Conservation (phyloP, 2,888 invertebrate genomes). For the Arge pagana region DNA sequence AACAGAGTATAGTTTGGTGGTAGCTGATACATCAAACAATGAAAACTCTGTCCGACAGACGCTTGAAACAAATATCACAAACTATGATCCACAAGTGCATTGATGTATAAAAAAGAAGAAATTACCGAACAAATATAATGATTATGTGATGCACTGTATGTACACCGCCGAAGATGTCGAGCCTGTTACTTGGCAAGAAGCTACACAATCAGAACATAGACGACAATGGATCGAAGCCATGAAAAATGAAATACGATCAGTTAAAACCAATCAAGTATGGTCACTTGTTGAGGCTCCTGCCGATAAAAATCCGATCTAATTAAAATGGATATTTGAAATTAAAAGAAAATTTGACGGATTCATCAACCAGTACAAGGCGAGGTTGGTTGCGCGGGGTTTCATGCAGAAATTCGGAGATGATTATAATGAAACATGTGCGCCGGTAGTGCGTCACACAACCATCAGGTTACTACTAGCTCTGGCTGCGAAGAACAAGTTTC, state of each 20-base stretch:
- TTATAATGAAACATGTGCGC: constrained; percentile 1
- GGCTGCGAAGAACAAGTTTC: neutral
- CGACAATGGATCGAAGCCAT: neutral
- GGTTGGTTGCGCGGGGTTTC: constrained; percentile 4
- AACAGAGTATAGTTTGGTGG: too few species aligned
- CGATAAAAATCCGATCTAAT: neutral
- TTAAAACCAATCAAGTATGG: neutral
- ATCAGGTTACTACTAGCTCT: constrained; percentile 2
- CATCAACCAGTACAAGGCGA: neutral
- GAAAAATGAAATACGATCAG: neutral
- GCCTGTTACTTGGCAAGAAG: too few species aligned
- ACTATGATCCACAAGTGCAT: too few species aligned
- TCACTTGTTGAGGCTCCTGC: neutral
- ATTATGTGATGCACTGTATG: too few species aligned
- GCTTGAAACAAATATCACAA: too few species aligned
- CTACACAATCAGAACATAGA: neutral
- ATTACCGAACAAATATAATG: too few species aligned
- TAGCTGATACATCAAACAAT: too few species aligned
- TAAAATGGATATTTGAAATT: constrained; percentile 1
- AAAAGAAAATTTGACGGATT: neutral
- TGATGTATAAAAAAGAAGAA: too few species aligned
- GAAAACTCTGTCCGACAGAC: too few species aligned
- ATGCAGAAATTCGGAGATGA: neutral
- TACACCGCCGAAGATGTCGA: too few species aligned
- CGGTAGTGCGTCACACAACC: neutral